These are phyloP conservation scores for Oryzias dopingdopingensis DNA, from an alignment of 2,797 vertebrate species.

Conservation along the genomic window DNA sequence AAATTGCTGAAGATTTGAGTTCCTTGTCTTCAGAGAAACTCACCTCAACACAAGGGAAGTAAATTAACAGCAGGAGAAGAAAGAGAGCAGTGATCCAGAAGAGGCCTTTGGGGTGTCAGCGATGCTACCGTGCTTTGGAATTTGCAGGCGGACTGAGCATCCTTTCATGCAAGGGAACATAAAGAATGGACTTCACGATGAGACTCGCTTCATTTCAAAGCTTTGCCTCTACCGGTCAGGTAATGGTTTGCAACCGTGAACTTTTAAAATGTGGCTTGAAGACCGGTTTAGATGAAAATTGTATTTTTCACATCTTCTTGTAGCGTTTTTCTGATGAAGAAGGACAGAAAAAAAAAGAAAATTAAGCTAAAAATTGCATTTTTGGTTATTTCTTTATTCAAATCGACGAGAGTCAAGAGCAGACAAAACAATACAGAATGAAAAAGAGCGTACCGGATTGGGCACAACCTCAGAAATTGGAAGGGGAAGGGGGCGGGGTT, in stretches of 20 bases:
- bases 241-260: slow-evolving; percentile 45
- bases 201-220: slow-evolving; percentile 53
- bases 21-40: slow-evolving; percentile 6
- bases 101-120: slow-evolving; percentile 8
- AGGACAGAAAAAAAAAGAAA: too few relatives aligned
- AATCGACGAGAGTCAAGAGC: too few relatives aligned
- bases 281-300: too few relatives aligned
- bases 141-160: slow-evolving; percentile 50
- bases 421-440: too few relatives aligned
- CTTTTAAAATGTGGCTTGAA: not conserved
- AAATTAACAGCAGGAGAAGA: slow-evolving; percentile 3
- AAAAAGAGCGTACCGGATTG: too few relatives aligned
- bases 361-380: too few relatives aligned
- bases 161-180: slow-evolving; percentile 52
- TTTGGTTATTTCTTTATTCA: too few relatives aligned
- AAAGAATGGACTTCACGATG: slow-evolving; percentile 51
- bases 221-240: slow-evolving; percentile 65
- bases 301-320: too few relatives aligned
- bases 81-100: slow-evolving; percentile 10
- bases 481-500: too few relatives aligned
- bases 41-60: slow-evolving; percentile 7
- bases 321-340: too few relatives aligned
- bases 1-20: slow-evolving; percentile 12
- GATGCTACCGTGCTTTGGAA: slow-evolving; percentile 75
- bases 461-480: too few relatives aligned